phyloP scores from a whole-genome alignment of 1,140 invertebrate genomes.

The Conus betulinus region DNA sequence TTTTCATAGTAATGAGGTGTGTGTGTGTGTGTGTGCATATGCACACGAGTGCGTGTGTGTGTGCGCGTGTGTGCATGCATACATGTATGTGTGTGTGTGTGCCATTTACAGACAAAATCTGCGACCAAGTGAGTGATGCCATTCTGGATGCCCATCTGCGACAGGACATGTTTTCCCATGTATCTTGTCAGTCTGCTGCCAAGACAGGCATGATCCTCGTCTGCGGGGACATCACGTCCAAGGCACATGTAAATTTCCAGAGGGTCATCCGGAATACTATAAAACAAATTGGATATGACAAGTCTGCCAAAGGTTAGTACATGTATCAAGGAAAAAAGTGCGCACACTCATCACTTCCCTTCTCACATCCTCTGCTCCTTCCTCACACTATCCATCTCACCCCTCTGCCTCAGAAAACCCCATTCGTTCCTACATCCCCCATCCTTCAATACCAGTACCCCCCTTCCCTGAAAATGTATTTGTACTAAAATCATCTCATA shows the following conservation, averaged over 20 bases:
- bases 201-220: constrained; percentile 81
- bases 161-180: constrained; percentile 97
- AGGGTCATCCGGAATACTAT: constrained; percentile 96
- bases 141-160: constrained; percentile 96
- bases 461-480: no score
- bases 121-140: constrained; percentile 99
- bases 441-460: no score
- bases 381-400: no score
- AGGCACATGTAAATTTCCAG: constrained; percentile 95
- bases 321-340: no score
- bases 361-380: no score
- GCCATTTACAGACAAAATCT: constrained; percentile 92
- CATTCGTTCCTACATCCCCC: no score
- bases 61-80: neutral
- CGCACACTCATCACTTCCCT: no score
- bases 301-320: constrained; percentile 87
- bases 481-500: no score
- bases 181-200: constrained; percentile 85
- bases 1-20: neutral
- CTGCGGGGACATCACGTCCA: constrained; percentile 80
- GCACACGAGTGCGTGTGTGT: neutral
- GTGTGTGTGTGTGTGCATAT: neutral
- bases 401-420: no score
- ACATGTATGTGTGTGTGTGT: no score
- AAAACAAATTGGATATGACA: constrained; percentile 97